phyloP scores from a whole-genome alignment of 2,797 vertebrate species.

The Taenioides sp. region DNA sequence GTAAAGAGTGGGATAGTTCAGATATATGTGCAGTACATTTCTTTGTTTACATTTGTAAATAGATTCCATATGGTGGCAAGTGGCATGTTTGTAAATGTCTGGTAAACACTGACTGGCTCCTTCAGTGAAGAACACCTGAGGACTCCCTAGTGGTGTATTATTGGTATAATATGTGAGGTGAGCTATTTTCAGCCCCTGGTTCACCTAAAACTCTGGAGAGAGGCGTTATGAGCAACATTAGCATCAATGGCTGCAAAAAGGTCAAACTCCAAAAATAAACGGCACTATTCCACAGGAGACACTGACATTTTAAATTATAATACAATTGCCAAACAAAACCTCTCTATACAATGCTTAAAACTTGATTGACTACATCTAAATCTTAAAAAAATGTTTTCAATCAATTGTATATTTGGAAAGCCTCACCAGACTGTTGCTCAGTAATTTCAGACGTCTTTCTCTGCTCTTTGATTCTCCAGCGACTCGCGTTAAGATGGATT shows the following conservation, averaged over 20 bases:
- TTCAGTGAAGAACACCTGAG: background rate
- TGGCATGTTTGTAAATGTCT: too few species aligned
- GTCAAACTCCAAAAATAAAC: background rate
- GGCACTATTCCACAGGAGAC: background rate
- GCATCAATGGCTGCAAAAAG: background rate
- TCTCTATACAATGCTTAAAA: background rate
- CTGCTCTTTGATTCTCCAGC: background rate
- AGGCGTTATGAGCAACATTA: background rate
- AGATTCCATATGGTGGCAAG: background rate
- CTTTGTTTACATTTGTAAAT: background rate
- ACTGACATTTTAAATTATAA: background rate
- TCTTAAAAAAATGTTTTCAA: too few species aligned
- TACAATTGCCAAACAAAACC: background rate
- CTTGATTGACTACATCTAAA: too few species aligned
- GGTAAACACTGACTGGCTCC: too few species aligned
- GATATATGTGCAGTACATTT: background rate
- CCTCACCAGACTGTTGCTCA: background rate
- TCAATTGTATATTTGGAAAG: background rate
- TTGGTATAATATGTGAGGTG: background rate
- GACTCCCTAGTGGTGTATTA: background rate
- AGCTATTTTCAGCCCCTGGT: too few species aligned
- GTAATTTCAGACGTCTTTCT: background rate
- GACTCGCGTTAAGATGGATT: conserved; percentile 1
- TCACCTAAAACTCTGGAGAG: background rate
- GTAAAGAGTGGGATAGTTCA: background rate